Evolutionary conservation across 1,140 invertebrate genomes (phyloP).

Genomic region (Sitodiplosis mosellana): DNA sequence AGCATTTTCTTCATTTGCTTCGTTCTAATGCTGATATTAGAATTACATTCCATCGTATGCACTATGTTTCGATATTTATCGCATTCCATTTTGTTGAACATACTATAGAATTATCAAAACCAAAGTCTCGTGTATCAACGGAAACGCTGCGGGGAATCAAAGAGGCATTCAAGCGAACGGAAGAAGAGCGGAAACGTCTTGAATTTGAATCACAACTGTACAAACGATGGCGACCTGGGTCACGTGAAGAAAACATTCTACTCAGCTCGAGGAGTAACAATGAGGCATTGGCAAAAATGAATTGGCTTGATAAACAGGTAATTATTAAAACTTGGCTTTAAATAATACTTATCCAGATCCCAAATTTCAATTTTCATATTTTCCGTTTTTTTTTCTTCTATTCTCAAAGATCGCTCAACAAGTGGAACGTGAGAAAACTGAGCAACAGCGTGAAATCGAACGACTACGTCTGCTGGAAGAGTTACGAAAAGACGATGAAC

Average conservation of each 20-base stretch:
- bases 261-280: conserved; percentile 18
- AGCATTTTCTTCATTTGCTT: not conserved
- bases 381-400: no score
- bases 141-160: conserved; percentile 15
- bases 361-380: not conserved
- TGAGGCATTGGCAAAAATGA: conserved; percentile 27
- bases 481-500: conserved; percentile 13
- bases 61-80: not conserved
- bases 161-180: conserved; percentile 11
- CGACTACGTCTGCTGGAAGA: conserved; percentile 24
- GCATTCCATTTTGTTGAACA: not conserved
- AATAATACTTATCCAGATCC: not conserved
- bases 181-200: conserved; percentile 26
- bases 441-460: conserved; percentile 17
- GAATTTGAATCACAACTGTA: conserved; percentile 30
- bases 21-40: not conserved
- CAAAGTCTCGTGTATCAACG: conserved; percentile 6
- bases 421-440: conserved; percentile 25
- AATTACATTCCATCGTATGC: not conserved
- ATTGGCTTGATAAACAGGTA: conserved; percentile 29
- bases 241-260: conserved; percentile 19
- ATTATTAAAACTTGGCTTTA: not conserved
- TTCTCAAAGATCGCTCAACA: conserved; percentile 22
- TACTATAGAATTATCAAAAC: conserved; percentile 2
- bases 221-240: conserved; percentile 26